Percentiles rank a stretch among this genome's conserved stretches.
These are phyloP conservation scores for Mercenaria mercenaria DNA, from an alignment of 1,140 invertebrate genomes.

Conservation along the genomic window DNA sequence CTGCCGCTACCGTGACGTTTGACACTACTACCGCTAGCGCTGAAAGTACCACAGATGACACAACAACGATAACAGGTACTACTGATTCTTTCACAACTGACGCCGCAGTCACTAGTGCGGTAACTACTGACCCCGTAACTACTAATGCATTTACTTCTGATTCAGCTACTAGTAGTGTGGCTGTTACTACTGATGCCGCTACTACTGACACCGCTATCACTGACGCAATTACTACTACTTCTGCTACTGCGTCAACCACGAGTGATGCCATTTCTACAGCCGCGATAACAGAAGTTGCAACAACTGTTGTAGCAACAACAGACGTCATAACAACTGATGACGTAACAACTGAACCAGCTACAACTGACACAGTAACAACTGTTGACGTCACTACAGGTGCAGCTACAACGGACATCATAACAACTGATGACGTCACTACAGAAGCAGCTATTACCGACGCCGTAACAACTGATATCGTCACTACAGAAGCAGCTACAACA, in stretches of 20 bases:
- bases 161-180: no score
- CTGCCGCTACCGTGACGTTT: no score
- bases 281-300: background rate
- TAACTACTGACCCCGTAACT: no score
- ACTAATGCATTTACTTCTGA: no score
- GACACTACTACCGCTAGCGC: no score
- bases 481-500: background rate
- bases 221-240: background rate
- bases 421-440: slow-evolving; percentile 19
- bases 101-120: no score
- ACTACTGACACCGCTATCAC: background rate
- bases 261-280: background rate
- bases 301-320: background rate
- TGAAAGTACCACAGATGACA: no score
- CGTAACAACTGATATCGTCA: background rate
- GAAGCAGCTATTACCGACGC: background rate
- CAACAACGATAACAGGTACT: no score
- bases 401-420: slow-evolving; percentile 22
- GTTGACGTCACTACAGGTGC: background rate
- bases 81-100: no score
- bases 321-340: background rate
- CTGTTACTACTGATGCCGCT: background rate
- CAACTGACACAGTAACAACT: slow-evolving; percentile 11
- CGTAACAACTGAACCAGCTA: background rate
- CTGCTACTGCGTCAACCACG: background rate